Evolutionary conservation across 2,797 vertebrate genomes (phyloP).

Genomic region (Loris lydekkerianus): DNA sequence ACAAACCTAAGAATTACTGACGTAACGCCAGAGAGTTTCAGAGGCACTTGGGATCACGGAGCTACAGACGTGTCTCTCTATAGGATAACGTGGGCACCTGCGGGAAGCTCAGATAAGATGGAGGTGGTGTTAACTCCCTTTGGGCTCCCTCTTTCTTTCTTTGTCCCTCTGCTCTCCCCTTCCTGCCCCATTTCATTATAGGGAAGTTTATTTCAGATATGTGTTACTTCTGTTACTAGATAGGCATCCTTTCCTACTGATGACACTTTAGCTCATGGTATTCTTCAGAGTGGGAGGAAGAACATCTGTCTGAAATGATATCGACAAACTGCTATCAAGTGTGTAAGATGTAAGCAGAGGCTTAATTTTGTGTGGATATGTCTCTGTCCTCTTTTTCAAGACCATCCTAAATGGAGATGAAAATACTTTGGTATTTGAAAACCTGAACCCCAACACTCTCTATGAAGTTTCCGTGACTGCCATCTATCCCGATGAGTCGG

Average conservation of each 20-base stretch:
- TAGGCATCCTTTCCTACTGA: constrained; percentile 47
- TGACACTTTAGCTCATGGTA: background rate
- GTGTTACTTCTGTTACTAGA: background rate
- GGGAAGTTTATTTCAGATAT: background rate
- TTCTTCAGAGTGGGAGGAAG: background rate
- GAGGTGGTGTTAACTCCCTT: constrained; percentile 85
- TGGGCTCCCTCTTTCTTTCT: background rate
- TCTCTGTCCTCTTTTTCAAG: constrained; percentile 85
- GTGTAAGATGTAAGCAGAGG: background rate
- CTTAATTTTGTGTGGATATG: constrained; percentile 36
- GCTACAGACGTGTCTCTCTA: constrained; percentile 96
- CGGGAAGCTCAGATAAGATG: constrained; percentile 87
- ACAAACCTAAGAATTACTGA: constrained; percentile 94
- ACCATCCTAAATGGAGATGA: constrained; percentile 93
- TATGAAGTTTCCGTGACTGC: constrained; percentile 95
- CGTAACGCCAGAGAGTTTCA: constrained; percentile 94
- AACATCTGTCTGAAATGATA: constrained; percentile 13
- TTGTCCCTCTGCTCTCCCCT: no score
- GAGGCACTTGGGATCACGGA: constrained; percentile 95
- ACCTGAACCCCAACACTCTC: constrained; percentile 93
- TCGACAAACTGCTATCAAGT: background rate
- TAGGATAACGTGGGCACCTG: constrained; percentile 93
- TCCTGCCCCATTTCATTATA: background rate
- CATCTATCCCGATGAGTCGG: constrained; percentile 98
- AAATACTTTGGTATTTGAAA: constrained; percentile 90